Evolutionary conservation across 2,113 vertebrate genomes (phyloP).

Genomic region (Pelvicachromis taeniatus): DNA sequence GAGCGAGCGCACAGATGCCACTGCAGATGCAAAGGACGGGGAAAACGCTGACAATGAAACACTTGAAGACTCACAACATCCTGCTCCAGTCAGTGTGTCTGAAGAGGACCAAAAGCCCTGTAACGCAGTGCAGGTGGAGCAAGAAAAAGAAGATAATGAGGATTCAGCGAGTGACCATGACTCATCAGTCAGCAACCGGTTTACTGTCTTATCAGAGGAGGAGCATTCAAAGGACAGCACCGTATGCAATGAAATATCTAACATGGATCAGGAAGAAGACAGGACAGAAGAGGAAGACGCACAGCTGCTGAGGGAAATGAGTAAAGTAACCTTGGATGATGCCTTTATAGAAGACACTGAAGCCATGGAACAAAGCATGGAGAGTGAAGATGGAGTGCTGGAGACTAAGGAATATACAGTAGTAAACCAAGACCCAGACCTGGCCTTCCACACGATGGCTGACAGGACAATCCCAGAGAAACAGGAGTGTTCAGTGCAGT

Average conservation of each 20-base stretch:
- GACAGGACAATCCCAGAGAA: slow-evolving; percentile 69
- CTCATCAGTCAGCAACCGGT: slow-evolving; percentile 46
- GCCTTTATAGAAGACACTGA: slow-evolving; percentile 59
- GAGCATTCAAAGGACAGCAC: slow-evolving; percentile 2
- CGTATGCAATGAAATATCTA: slow-evolving; percentile 3
- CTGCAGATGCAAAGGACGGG: background rate
- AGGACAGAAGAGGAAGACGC: slow-evolving; percentile 11
- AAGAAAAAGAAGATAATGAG: slow-evolving; percentile 28
- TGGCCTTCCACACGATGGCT: slow-evolving; percentile 83
- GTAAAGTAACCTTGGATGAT: slow-evolving; percentile 72
- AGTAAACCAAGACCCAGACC: slow-evolving; percentile 80
- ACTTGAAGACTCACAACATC: background rate
- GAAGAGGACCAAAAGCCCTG: background rate
- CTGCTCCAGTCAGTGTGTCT: background rate
- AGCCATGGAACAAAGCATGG: slow-evolving; percentile 32
- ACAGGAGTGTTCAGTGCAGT: slow-evolving; percentile 82
- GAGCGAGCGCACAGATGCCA: background rate
- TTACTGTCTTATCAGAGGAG: slow-evolving; percentile 47
- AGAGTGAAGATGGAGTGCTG: slow-evolving; percentile 41
- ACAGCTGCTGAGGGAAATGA: slow-evolving; percentile 66
- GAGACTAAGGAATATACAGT: slow-evolving; percentile 71
- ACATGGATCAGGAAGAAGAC: background rate
- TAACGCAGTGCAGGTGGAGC: background rate
- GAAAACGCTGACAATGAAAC: background rate
- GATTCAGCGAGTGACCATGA: slow-evolving; percentile 19